Conservation (phyloP, 2,888 invertebrate species). For the Dasysyrphus tricinctus region DNA sequence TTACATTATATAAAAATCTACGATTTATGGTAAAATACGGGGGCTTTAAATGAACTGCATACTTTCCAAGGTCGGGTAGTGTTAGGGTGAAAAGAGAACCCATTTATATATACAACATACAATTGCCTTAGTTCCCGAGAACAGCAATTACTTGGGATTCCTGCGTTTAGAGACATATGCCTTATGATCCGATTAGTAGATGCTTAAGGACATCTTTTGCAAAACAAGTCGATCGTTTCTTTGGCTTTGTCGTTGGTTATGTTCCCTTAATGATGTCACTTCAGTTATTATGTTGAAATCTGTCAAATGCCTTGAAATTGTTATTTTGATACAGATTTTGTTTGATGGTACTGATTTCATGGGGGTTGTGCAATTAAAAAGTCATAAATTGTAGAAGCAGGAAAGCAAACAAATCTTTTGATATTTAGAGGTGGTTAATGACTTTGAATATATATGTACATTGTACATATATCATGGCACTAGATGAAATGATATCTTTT, state of each 20-base stretch:
- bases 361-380: background rate
- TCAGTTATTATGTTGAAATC: constrained; percentile 21
- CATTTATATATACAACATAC: constrained; percentile 29
- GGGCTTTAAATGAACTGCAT: constrained; percentile 51
- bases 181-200: constrained; percentile 65
- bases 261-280: constrained; percentile 49
- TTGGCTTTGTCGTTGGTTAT: constrained; percentile 23
- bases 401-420: background rate
- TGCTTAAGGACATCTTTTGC: constrained; percentile 50
- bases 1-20: constrained; percentile 8
- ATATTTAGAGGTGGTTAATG: background rate
- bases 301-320: constrained; percentile 1
- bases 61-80: constrained; percentile 27
- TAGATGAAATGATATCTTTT: background rate
- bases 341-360: background rate
- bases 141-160: constrained; percentile 39
- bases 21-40: constrained; percentile 42
- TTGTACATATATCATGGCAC: background rate
- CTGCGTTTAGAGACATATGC: constrained; percentile 32
- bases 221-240: constrained; percentile 52
- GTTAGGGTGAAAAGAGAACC: constrained; percentile 16
- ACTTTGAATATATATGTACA: background rate
- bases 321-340: constrained; percentile 12
- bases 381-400: background rate
- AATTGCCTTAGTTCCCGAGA: background rate